Evolutionary conservation across 2,113 vertebrate species (phyloP).

Genomic region (Sclerurus mexicanus): DNA sequence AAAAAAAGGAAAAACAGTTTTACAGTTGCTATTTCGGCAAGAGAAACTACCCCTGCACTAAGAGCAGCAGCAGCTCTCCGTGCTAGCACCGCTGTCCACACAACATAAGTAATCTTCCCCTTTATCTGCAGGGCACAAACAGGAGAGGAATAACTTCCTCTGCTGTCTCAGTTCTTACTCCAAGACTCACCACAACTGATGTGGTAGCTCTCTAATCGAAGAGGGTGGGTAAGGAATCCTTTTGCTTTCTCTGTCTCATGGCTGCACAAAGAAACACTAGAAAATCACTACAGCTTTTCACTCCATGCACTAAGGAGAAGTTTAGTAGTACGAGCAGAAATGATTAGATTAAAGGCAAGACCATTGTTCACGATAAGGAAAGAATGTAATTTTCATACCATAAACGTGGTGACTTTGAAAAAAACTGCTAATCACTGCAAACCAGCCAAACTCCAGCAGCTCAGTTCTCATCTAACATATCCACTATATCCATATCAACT

Average conservation of each 20-base stretch:
- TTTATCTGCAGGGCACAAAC: background rate
- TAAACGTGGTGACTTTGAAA: background rate
- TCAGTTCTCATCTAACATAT: background rate
- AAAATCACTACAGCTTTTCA: background rate
- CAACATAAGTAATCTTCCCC: background rate
- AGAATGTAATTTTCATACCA: background rate
- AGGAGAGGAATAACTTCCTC: background rate
- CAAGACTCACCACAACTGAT: background rate
- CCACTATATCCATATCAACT: background rate
- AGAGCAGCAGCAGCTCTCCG: background rate
- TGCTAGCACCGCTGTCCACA: background rate
- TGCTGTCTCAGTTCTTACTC: background rate
- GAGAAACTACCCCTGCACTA: background rate
- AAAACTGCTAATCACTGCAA: background rate
- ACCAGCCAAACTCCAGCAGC: background rate
- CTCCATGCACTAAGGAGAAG: background rate
- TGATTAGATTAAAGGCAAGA: background rate
- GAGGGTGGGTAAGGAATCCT: background rate
- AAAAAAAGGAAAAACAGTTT: no score
- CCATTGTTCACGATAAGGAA: fast-evolving
- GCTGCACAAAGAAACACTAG: background rate
- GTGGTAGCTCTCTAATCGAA: background rate
- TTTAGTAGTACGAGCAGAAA: background rate
- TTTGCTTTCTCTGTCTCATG: background rate
- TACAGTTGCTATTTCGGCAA: background rate